A percentile compares a stretch with the other conserved stretches of the same genome.
phyloP scores from a whole-genome alignment of 2,113 vertebrate genomes.

The Eleginops maclovinus region DNA sequence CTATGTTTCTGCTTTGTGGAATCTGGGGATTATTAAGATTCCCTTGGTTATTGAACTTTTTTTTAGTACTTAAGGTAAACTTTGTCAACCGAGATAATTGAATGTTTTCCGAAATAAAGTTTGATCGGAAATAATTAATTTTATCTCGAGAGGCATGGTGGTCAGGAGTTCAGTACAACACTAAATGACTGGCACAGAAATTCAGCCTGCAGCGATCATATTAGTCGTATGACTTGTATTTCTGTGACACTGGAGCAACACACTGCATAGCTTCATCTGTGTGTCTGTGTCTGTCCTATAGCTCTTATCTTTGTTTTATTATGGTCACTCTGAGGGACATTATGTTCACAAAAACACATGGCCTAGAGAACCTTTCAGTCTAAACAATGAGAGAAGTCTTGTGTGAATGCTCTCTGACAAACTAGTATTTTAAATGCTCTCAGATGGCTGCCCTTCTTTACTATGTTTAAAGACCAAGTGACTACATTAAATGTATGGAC shows the following conservation, averaged over 20 bases:
- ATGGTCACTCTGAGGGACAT: constrained; percentile 15
- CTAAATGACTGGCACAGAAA: constrained; percentile 6
- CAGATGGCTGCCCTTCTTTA: background rate
- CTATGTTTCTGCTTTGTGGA: constrained; percentile 16
- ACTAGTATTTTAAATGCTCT: background rate
- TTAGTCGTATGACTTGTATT: constrained; percentile 50
- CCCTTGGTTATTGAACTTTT: constrained; percentile 42
- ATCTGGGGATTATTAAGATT: constrained; percentile 46
- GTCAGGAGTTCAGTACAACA: constrained; percentile 40
- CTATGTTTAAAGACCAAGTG: background rate
- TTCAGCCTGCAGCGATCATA: constrained; percentile 33
- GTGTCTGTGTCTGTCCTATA: constrained; percentile 10
- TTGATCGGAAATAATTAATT: constrained; percentile 11
- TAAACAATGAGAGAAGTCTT: constrained; percentile 12
- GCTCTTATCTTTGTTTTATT: constrained; percentile 51
- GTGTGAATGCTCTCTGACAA: background rate
- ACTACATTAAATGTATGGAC: background rate
- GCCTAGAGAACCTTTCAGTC: constrained; percentile 12
- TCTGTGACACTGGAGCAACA: constrained; percentile 10
- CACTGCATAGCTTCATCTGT: constrained; percentile 1
- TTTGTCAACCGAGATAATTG: background rate
- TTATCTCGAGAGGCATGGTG: constrained; percentile 19
- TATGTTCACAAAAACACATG: constrained; percentile 39
- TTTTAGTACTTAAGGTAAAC: constrained; percentile 21
- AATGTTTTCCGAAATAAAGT: constrained; percentile 1